phyloP scores from a whole-genome alignment of 2,113 vertebrate genomes.

The Pholis gunnellus region DNA sequence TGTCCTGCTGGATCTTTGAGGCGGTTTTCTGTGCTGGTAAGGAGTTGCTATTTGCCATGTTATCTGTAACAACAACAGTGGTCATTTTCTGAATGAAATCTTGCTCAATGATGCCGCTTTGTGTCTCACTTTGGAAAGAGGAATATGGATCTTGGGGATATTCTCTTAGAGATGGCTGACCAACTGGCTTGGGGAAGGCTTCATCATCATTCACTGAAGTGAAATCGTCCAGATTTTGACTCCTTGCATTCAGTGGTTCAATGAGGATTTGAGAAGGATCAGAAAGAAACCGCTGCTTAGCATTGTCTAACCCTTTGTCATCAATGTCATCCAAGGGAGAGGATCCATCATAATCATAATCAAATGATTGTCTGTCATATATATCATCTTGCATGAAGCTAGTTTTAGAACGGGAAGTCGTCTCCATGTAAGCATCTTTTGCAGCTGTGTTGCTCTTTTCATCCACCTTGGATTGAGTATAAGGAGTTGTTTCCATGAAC shows the following conservation, averaged over 20 bases:
- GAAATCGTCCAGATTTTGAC: slow-evolving; percentile 6
- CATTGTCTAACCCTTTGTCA: slow-evolving; percentile 39
- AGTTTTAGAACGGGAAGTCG: slow-evolving; percentile 32
- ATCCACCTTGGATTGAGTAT: slow-evolving; percentile 31
- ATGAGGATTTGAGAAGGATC: slow-evolving; percentile 49
- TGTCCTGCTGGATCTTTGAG: slow-evolving; percentile 36
- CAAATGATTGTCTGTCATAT: slow-evolving; percentile 75
- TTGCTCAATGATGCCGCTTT: slow-evolving; percentile 38
- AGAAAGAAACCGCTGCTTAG: slow-evolving; percentile 59
- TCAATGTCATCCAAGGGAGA: slow-evolving; percentile 53
- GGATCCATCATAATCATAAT: slow-evolving; percentile 65
- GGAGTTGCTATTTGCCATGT: slow-evolving; percentile 1
- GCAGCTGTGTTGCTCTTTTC: slow-evolving; percentile 50
- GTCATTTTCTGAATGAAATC: slow-evolving; percentile 29
- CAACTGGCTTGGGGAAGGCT: slow-evolving; percentile 25
- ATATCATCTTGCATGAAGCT: slow-evolving; percentile 71
- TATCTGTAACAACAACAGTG: slow-evolving; percentile 22
- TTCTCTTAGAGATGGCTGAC: slow-evolving; percentile 48
- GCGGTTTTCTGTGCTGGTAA: background rate
- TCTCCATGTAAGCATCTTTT: slow-evolving; percentile 47
- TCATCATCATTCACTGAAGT: slow-evolving; percentile 41
- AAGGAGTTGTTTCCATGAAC: slow-evolving; percentile 37
- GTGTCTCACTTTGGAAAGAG: slow-evolving; percentile 59
- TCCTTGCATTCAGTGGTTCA: slow-evolving; percentile 32
- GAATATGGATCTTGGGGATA: slow-evolving; percentile 71